Percentiles rank a stretch among this genome's conserved stretches.
These are phyloP conservation scores for Agrotis segetum DNA, from an alignment of 2,888 invertebrate genomes.

Conservation along the genomic window DNA sequence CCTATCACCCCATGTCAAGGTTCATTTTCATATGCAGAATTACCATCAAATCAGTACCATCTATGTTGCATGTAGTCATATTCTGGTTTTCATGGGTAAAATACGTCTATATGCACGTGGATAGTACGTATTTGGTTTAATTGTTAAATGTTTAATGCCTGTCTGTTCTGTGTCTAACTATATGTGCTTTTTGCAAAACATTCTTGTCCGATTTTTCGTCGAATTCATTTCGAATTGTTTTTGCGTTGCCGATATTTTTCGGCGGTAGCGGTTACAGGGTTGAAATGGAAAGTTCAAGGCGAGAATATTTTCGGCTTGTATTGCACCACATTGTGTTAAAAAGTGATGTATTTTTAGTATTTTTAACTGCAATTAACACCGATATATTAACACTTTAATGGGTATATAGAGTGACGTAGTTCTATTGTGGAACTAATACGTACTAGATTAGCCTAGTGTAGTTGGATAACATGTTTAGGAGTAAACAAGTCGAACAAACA, in stretches of 20 bases:
- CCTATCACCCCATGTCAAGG: conserved; percentile 43
- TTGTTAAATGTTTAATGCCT: conserved; percentile 47
- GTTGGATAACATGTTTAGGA: conserved; percentile 31
- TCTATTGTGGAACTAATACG: conserved; percentile 14
- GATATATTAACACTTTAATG: conserved; percentile 1
- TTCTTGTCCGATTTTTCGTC: conserved; percentile 11
- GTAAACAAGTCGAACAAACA: conserved; percentile 44
- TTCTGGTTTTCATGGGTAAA: conserved; percentile 36
- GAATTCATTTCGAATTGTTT: conserved; percentile 4
- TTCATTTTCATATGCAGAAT: conserved; percentile 53
- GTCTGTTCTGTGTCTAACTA: conserved; percentile 48
- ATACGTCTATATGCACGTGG: conserved; percentile 50
- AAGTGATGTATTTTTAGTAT: conserved; percentile 21
- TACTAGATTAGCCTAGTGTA: conserved; percentile 35
- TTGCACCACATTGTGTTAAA: conserved; percentile 35
- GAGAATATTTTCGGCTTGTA: conserved; percentile 41
- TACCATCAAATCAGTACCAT: conserved; percentile 51
- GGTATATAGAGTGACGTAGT: conserved; percentile 30
- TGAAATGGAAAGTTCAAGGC: conserved; percentile 44
- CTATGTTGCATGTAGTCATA: conserved; percentile 54
- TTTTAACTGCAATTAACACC: conserved; percentile 14
- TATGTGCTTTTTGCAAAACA: conserved; percentile 57
- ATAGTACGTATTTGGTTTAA: conserved; percentile 47
- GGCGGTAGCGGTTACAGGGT: conserved; percentile 43
- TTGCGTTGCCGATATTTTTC: conserved; percentile 22